Conservation (phyloP, 2,113 vertebrate species). For the Sciurus niger region DNA sequence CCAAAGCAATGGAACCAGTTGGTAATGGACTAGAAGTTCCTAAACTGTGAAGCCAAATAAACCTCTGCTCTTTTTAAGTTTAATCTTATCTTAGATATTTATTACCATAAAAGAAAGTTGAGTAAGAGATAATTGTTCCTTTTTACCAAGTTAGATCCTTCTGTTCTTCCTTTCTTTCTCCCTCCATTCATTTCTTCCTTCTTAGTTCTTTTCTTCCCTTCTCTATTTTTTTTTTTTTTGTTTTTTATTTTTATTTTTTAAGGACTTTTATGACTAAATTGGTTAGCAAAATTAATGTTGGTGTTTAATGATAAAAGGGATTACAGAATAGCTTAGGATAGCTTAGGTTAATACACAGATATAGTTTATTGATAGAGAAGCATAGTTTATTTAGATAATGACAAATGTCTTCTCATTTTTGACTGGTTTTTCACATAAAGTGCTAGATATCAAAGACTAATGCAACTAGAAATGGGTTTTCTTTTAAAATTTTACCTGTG, state of each 20-base stretch:
- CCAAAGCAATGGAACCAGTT: rapidly evolving
- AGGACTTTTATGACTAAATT: neutral
- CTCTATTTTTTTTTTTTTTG: too few species aligned
- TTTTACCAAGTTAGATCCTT: neutral
- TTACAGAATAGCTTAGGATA: neutral
- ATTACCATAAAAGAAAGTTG: neutral
- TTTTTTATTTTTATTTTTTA: neutral
- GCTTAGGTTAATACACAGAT: neutral
- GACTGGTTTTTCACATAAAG: neutral
- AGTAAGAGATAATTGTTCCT: neutral
- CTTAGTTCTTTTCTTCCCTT: rapidly evolving
- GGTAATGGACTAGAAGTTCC: neutral
- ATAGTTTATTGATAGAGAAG: neutral
- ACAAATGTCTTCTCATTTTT: neutral
- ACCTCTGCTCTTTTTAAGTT: neutral
- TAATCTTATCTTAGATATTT: neutral
- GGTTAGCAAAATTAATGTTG: neutral
- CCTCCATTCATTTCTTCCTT: rapidly evolving
- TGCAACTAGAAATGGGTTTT: neutral
- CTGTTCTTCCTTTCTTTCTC: neutral
- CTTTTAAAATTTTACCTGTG: neutral
- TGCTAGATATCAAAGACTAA: neutral
- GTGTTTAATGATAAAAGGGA: neutral
- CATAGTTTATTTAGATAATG: neutral
- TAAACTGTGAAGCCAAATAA: neutral